Base-by-base conservation (phyloP, 1,140 invertebrate genomes). In the Armadillidium nasatum region DNA sequence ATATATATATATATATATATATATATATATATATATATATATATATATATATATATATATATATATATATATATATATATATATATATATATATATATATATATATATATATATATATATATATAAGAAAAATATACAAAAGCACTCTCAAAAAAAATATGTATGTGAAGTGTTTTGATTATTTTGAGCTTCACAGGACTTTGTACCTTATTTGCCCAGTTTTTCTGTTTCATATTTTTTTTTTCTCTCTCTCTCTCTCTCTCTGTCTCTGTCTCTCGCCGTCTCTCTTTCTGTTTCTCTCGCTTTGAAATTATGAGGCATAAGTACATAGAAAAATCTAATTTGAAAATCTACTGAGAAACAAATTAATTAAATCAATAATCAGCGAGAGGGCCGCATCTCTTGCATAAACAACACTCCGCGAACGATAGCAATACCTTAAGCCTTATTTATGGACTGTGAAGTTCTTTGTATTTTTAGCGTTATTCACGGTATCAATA, bases 361-460 rank as follows among this genome's bases (percentile, higher is more conserved):
- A 23, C 21, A 43, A 43, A 43, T 43, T 76, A 79, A 76, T 76
- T 79, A 72, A 76, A 76, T 76, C 75, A 73, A 79, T 79, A 79
- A 79, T 79, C 75, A 79, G 71, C 74, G 74, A 72, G 73, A 72
- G 76, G 76, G 74, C 78, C 75, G 78, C 78, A 79, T 79, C 78
- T 67, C 78, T 79, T 79, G 78, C 78, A 76, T 79, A 79, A 79
- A 79, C 78, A 79, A 79, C 74, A 79, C 78, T 76, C 33, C 76
- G 78, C 74, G 76, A 72, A 76, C 75, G 78, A 79, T 79, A 79
- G 71, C 73, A 74, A 75, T 71, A 45, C 74, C 67, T 72, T 73
- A 73, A 67, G 75, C 77, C 77, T 72, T 74, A 78, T 78, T 75
- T 76, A 54, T 46, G 60, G 66, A 71, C 44, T 78, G 68, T 46